phyloP scores from a whole-genome alignment of 2,888 invertebrate genomes.

The Heliothis peltigera region DNA sequence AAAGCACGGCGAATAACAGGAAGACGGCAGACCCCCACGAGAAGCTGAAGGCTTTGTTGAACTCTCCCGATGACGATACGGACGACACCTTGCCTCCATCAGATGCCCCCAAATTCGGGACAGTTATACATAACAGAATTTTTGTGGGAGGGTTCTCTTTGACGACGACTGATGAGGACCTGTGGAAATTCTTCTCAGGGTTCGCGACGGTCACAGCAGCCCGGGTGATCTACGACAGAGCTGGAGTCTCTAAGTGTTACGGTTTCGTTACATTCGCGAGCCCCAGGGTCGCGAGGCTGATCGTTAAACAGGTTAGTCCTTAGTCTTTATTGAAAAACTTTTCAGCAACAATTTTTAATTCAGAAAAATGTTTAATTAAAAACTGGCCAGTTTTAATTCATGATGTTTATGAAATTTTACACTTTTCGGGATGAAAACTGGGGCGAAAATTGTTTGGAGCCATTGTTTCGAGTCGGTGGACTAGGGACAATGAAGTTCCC shows the following conservation, averaged over 20 bases:
- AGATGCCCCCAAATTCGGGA: constrained; percentile 92
- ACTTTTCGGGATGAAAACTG: constrained; percentile 14
- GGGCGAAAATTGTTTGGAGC: constrained; percentile 32
- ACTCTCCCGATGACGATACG: constrained; percentile 84
- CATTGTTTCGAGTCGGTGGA: constrained; percentile 40
- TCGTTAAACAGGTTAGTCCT: constrained; percentile 86
- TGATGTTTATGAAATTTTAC: constrained; percentile 10
- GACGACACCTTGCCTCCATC: constrained; percentile 85
- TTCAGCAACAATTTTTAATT: constrained; percentile 48
- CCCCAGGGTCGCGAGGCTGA: constrained; percentile 86
- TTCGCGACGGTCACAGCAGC: constrained; percentile 97
- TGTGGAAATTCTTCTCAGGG: constrained; percentile 97
- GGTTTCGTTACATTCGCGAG: constrained; percentile 93
- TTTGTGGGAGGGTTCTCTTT: constrained; percentile 99
- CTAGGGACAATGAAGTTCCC: constrained; percentile 23
- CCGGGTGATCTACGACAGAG: constrained; percentile 98
- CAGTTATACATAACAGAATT: constrained; percentile 97
- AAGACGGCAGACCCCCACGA: constrained; percentile 85
- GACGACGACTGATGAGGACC: constrained; percentile 97
- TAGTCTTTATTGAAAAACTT: constrained; percentile 48
- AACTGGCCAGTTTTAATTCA: constrained; percentile 42
- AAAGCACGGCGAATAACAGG: constrained; percentile 79
- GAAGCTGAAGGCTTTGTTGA: constrained; percentile 84
- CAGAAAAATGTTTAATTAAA: constrained; percentile 42
- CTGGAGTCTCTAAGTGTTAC: constrained; percentile 98